Conservation (phyloP, 2,113 vertebrate species). For the Nematolebias whitei region DNA sequence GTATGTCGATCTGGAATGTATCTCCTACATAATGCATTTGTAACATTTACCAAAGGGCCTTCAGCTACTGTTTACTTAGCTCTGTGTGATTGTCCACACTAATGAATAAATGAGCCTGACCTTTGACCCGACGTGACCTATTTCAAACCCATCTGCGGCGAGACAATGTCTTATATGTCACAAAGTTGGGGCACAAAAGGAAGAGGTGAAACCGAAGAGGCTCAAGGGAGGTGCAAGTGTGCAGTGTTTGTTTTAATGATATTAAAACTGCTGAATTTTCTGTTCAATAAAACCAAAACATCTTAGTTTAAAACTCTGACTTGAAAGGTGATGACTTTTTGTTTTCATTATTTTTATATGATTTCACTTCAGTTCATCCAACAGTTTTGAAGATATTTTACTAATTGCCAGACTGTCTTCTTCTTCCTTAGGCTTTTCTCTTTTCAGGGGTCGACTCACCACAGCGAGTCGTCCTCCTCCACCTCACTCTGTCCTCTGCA, state of each 20-base stretch:
- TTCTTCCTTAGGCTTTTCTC: too few species aligned
- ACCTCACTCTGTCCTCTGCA: too few species aligned
- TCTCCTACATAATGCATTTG: constrained; percentile 49
- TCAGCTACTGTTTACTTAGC: constrained; percentile 63
- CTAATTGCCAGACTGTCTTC: neutral
- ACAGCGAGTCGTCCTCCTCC: too few species aligned
- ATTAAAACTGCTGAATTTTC: neutral
- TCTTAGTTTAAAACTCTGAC: neutral
- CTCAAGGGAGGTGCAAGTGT: neutral
- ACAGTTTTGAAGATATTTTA: neutral
- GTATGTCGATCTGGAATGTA: constrained; percentile 63
- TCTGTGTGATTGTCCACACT: constrained; percentile 59
- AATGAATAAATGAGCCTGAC: constrained; percentile 73
- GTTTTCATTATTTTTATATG: neutral
- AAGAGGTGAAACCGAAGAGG: constrained; percentile 39
- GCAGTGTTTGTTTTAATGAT: constrained; percentile 1
- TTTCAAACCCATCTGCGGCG: constrained; percentile 42
- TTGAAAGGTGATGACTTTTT: neutral
- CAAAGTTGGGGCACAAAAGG: constrained; percentile 41
- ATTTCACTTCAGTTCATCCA: neutral
- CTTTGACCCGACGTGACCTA: constrained; percentile 56
- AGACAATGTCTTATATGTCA: constrained; percentile 27
- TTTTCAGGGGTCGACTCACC: too few species aligned
- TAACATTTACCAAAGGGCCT: constrained; percentile 45
- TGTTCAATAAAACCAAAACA: neutral